Base-by-base conservation (phyloP, 2,888 invertebrate species). In the Cremastinae sp. region DNA sequence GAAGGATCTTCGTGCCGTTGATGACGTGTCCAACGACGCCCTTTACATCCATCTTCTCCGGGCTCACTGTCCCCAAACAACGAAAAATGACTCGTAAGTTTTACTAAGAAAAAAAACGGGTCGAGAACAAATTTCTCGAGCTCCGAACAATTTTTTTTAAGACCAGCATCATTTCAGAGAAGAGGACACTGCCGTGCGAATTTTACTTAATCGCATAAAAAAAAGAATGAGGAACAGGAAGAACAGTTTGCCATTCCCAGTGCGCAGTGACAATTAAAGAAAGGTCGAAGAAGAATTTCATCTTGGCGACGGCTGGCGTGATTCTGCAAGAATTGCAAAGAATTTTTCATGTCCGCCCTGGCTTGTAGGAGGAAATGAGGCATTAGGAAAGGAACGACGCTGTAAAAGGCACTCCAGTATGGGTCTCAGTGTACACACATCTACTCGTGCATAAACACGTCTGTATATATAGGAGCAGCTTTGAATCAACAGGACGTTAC, bases 1-100 rank as follows among this genome's bases (percentile, higher is more conserved):
- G 92, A 65, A 94, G 93, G 65, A 97, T 94, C 83, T 94, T 93
- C 5, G 94, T 94, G 22, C 96, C 96, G 84, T 96, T 95, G 7
- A 95, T 94, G 28, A 95, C 95, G 88, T 96, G 95, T 82, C 94
- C 93, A 47, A 94, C 93, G 14, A 95, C 94, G 2, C 96, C 96
- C 22, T 92, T 92, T 83, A 97, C 92, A 82, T 93, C 92, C 88
- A 96, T 94, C 85, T 92, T 93, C 85, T 94, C 93, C 1, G 97
- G 97, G 47, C 95, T 94, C 62, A 97, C 97, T 97, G 93, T 3
- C 91, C 90, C 75, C 49, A 79, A 74, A 76, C 70, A 75, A 71
- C 12, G 35, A 12, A 12, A 49, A 1, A 51, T 20, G 53, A 70
- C 28, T 43, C 28, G 2, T 7, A 12, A 39, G 37, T 14, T 20